Base-by-base conservation (phyloP, 2,888 invertebrate species). In the Hirtodrosophila alboralis region DNA sequence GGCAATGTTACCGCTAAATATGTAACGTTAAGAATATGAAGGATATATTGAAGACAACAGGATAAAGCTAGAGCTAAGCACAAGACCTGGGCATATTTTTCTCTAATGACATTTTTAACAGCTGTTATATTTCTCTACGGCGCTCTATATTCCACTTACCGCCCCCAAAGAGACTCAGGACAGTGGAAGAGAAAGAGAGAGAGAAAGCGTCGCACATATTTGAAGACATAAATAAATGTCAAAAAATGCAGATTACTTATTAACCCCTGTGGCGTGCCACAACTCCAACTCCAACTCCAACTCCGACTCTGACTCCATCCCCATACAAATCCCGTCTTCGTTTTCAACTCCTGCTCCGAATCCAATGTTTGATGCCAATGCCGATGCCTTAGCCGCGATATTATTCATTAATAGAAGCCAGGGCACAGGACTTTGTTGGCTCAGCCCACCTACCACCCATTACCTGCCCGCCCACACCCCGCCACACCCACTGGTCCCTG, bases 161-260 rank as follows among this genome's bases (percentile, higher is more conserved):
- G 30, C 23, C 27, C 31, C 45, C 48, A 7, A 10, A 34, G 12
- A 14, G 14, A 33, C 12, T 13, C n/a, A n/a, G n/a, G 23, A 16
- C n/a, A 8, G 21, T n/a, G 18, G 8, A 21, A 8, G n/a, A 1
- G 14, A 10, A 8, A 4, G 30, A 5, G 47, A 26, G n/a, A 18
- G n/a, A 31, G 27, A 26, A 30, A 30, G 27, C 33, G 44, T 62
- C 68, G 70, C 80, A 85, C 75, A 80, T 86, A 80, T 81, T 80
- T 84, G 86, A 80, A 86, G 81, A 86, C 86, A 89, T 88, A 89
- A 88, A 88, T 89, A 89, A 88, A 88, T 89, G 89, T 88, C 88
- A 89, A 88, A 88, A 83, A 89, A 89, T 88, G 87, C 87, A 89
- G 89, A 89, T 88, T 88, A 89, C 88, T 88, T 88, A 88, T 88